Base-by-base conservation (phyloP, 1,140 invertebrate species). In the Babylonia areolata region DNA sequence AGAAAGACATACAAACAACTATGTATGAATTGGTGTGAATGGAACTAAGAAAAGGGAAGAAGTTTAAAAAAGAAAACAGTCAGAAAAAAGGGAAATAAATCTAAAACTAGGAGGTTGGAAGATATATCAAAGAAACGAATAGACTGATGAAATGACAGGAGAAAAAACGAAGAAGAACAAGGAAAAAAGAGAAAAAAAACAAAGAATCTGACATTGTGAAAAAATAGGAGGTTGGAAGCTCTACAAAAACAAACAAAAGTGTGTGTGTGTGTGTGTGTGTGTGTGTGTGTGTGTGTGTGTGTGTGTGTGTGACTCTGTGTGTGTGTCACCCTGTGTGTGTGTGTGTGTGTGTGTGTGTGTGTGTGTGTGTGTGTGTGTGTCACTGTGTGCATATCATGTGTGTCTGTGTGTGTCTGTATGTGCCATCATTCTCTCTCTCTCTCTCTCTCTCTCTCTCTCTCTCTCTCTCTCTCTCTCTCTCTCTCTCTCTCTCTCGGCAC, bases 1-100 rank as follows among this genome's bases (percentile, higher is more conserved):
- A 81, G 35, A 81, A 28, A 54, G 51, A 81, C 15, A 81, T 54
- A 81, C 15, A 81, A 54, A 81, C 12, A 81, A 54, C 51, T 15
- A 81, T 42, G 58, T n/a, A 81, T 54, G 51, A 28, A 54, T 54
- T 54, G 42, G 51, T 42, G 51, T 15, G 46, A 20, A 51, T 51
- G 46, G 46, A 51, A 20, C 6, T 20, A 51, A 11, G 46, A 20
- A 51, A 20, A 81, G 51, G 51, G 42, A 81, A n/a, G n/a, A n/a
- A n/a, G n/a, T n/a, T n/a, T n/a, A n/a, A n/a, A n/a, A n/a, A n/a
- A n/a, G n/a, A n/a, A n/a, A n/a, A n/a, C n/a, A n/a, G n/a, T n/a
- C n/a, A n/a, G n/a, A n/a, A n/a, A n/a, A n/a, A 54, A 81, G 42
- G 58, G 35, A 81, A 28, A 54, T 54, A 46, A 51, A 51, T 11